Conservation (phyloP, 1,140 invertebrate species). For the Anastrepha obliqua region DNA sequence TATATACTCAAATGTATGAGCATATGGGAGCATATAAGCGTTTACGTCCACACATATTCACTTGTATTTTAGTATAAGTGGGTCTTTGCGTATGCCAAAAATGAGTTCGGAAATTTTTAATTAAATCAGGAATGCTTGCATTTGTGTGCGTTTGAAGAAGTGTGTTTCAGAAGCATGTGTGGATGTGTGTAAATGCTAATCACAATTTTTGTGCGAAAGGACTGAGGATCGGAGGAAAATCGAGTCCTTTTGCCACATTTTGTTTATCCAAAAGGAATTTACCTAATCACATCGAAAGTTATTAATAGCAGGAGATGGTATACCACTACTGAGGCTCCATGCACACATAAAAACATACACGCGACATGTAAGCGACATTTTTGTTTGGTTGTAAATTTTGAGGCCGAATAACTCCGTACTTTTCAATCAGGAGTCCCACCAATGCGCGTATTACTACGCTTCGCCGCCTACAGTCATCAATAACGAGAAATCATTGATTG, state of each 20-base stretch:
- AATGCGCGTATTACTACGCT: not conserved
- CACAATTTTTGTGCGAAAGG: too few species aligned
- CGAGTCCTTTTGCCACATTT: too few species aligned
- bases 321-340: too few species aligned
- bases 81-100: not conserved
- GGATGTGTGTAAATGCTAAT: too few species aligned
- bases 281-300: too few species aligned
- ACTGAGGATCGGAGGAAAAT: too few species aligned
- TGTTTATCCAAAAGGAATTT: too few species aligned
- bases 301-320: too few species aligned
- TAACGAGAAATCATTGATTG: slow-evolving; percentile 40
- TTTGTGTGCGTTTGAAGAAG: not conserved
- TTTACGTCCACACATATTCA: not conserved
- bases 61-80: not conserved
- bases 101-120: slow-evolving; percentile 38
- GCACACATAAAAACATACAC: too few species aligned
- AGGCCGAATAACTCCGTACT: too few species aligned
- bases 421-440: not conserved
- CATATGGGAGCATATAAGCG: not conserved
- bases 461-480: not conserved
- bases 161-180: not conserved
- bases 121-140: slow-evolving; percentile 29
- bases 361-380: too few species aligned
- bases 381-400: too few species aligned
- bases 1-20: not conserved